A percentile compares a stretch with the other conserved stretches of the same genome.
phyloP scores from a whole-genome alignment of 1,140 invertebrate genomes.

The Popillia japonica region DNA sequence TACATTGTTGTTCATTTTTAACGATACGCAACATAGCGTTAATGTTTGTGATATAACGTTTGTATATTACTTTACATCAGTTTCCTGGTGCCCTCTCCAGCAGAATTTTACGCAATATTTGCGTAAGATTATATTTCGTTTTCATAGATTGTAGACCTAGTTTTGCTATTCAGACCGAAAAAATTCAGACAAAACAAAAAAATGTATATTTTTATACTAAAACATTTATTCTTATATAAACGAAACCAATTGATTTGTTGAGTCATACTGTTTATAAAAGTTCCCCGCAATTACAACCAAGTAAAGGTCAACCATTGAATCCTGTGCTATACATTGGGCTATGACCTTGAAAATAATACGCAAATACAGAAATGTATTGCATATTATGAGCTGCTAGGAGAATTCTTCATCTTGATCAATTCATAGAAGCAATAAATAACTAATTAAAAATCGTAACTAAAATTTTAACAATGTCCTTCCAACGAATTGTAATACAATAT shows the following conservation, averaged over 20 bases:
- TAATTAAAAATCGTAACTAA: background rate
- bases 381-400: background rate
- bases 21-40: too few species aligned
- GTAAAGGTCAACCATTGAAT: background rate
- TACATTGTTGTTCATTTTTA: too few species aligned
- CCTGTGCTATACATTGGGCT: background rate
- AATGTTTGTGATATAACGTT: too few species aligned
- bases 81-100: too few species aligned
- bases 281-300: background rate
- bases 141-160: too few species aligned
- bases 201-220: too few species aligned
- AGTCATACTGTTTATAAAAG: background rate
- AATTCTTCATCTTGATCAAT: background rate
- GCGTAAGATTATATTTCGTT: too few species aligned
- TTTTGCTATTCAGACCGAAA: too few species aligned
- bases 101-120: too few species aligned
- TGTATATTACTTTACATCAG: too few species aligned
- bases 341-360: background rate
- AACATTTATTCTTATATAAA: background rate
- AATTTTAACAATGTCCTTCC: background rate
- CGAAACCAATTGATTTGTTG: background rate
- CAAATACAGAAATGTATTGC: background rate
- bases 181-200: too few species aligned
- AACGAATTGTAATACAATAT: background rate
- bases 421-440: background rate